Conservation (phyloP, 2,797 vertebrate species). For the Mormyrops boulengeri region DNA sequence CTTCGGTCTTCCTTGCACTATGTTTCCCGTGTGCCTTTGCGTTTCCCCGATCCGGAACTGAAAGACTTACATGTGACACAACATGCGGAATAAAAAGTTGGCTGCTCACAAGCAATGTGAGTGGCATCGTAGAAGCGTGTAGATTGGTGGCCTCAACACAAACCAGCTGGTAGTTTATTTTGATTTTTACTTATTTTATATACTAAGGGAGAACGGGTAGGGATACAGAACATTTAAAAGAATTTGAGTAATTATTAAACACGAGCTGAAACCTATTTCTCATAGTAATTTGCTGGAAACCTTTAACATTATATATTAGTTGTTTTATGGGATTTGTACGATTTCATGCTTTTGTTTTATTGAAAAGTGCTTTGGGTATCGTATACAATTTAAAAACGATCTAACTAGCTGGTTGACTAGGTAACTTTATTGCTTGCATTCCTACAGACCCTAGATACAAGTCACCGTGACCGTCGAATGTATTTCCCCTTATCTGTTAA, state of each 20-base stretch:
- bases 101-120: not conserved
- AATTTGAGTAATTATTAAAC: not conserved
- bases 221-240: not conserved
- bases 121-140: not conserved
- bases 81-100: not conserved
- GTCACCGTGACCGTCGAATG: not conserved
- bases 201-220: not conserved
- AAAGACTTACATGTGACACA: not conserved
- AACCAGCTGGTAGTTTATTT: not conserved
- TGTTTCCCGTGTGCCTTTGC: not conserved
- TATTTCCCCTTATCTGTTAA: not conserved
- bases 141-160: not conserved
- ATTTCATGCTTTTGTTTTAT: not conserved
- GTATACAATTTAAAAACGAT: not conserved
- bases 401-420: not conserved
- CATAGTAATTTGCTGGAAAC: not conserved
- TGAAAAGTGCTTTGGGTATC: not conserved
- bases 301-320: not conserved
- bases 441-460: not conserved
- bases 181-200: not conserved
- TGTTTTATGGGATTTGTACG: not conserved
- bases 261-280: not conserved
- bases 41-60: slow-evolving; percentile 4
- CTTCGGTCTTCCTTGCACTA: slow-evolving; percentile 4
- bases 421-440: not conserved